Percentiles rank a stretch among this genome's conserved stretches.
These are phyloP conservation scores for Ornithoptera priamus DNA, from an alignment of 2,888 invertebrate genomes.

Conservation along the genomic window DNA sequence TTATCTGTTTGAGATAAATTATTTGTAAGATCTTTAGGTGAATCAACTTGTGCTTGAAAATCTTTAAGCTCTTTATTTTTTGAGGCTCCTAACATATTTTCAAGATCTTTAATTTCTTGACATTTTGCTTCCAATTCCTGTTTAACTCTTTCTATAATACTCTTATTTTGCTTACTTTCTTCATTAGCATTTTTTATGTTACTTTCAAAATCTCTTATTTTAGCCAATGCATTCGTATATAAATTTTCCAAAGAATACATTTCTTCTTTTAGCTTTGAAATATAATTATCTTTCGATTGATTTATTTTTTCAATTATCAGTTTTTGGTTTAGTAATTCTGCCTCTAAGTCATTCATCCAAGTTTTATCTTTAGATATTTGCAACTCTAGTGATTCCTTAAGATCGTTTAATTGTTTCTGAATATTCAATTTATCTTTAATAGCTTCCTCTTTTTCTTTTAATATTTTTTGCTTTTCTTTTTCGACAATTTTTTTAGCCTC, in stretches of 20 bases:
- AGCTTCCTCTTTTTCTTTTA: conserved; percentile 65
- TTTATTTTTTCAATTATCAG: conserved; percentile 59
- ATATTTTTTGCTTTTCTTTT: conserved; percentile 66
- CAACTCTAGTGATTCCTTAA: conserved; percentile 53
- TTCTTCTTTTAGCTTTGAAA: conserved; percentile 57
- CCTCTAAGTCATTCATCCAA: conserved; percentile 59
- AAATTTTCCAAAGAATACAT: conserved; percentile 48
- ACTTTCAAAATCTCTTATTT: conserved; percentile 48
- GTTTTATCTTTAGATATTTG: conserved; percentile 50
- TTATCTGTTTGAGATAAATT: conserved; percentile 44
- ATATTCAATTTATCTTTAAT: conserved; percentile 51
- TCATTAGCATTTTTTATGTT: conserved; percentile 39
- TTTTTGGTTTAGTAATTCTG: conserved; percentile 60
- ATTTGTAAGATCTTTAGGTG: conserved; percentile 16
- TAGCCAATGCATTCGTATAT: conserved; percentile 49
- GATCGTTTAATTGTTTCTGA: conserved; percentile 50
- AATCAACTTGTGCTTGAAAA: conserved; percentile 17
- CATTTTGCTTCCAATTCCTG: conserved; percentile 46
- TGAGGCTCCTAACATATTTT: conserved; percentile 44
- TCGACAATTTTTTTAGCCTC: conserved; percentile 66
- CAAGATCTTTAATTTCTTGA: conserved; percentile 46
- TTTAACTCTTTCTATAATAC: conserved; percentile 43
- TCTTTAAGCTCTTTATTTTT: conserved; percentile 40
- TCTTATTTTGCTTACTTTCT: conserved; percentile 41
- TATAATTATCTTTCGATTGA: conserved; percentile 50